A percentile compares a stretch with the other conserved stretches of the same genome.
phyloP scores from a whole-genome alignment of 2,797 vertebrate genomes.

The Galago senegalensis region DNA sequence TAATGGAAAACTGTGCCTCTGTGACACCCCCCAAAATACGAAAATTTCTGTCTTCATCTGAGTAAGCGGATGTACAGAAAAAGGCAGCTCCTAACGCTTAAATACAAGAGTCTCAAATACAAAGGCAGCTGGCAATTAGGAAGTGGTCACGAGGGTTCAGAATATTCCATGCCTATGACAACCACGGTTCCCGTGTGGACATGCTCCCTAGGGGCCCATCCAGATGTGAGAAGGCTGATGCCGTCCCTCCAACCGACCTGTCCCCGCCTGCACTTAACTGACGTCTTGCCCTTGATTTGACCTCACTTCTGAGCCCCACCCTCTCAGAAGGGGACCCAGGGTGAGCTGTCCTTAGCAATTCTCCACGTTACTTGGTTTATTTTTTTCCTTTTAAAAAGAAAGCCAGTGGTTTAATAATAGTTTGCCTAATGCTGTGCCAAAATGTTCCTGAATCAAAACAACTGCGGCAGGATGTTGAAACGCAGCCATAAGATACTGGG shows the following conservation, averaged over 20 bases:
- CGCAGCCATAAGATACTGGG: background rate
- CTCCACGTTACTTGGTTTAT: background rate
- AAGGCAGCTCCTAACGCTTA: background rate
- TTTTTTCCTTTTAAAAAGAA: background rate
- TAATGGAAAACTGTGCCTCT: background rate
- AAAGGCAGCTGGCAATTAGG: background rate
- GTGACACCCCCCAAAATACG: background rate
- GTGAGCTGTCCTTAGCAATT: background rate
- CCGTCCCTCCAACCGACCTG: background rate
- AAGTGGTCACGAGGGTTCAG: background rate
- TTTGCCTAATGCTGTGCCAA: background rate
- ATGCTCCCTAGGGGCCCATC: background rate
- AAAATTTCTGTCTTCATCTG: background rate
- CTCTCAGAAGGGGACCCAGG: background rate
- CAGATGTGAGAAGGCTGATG: too few species aligned
- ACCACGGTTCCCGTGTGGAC: accelerated
- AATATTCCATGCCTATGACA: background rate
- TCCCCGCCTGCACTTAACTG: background rate
- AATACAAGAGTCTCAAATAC: background rate
- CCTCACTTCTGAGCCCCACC: background rate
- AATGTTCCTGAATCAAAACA: background rate
- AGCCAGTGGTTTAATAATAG: background rate
- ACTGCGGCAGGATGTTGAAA: background rate
- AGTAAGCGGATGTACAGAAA: background rate
- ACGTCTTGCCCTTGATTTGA: background rate